phyloP scores from a whole-genome alignment of 2,888 invertebrate genomes.

The Papilio elwesi region DNA sequence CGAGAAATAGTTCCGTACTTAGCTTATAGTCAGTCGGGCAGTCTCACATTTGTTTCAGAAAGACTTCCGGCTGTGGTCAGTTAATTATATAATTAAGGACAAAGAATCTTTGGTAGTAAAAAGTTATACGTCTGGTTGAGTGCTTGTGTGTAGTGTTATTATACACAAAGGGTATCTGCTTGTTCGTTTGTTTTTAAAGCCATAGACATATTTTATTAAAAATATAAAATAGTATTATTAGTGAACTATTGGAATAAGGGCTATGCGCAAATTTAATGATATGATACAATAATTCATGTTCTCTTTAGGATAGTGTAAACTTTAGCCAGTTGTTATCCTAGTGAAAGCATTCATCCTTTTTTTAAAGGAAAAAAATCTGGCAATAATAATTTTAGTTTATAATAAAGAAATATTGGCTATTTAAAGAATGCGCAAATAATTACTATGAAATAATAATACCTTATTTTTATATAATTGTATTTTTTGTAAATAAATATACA shows the following conservation, averaged over 20 bases:
- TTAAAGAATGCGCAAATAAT: slow-evolving; percentile 42
- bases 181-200: slow-evolving; percentile 4
- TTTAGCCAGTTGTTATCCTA: slow-evolving; percentile 16
- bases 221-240: not conserved
- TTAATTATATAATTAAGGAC: slow-evolving; percentile 13
- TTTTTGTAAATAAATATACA: slow-evolving; percentile 49
- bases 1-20: slow-evolving; percentile 13
- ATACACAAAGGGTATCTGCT: slow-evolving; percentile 24
- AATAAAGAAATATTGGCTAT: slow-evolving; percentile 36
- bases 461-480: slow-evolving; percentile 42
- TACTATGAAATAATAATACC: slow-evolving; percentile 41
- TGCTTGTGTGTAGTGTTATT: slow-evolving; percentile 5
- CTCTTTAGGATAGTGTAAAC: slow-evolving; percentile 13
- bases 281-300: not conserved
- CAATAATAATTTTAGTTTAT: not conserved
- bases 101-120: not conserved
- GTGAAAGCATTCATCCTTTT: not conserved
- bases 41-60: slow-evolving; percentile 45
- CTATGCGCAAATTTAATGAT: not conserved
- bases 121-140: not conserved
- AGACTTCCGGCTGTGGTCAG: slow-evolving; percentile 31
- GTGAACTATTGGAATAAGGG: slow-evolving; percentile 6
- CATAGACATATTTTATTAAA: slow-evolving; percentile 2
- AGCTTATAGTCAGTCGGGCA: slow-evolving; percentile 30
- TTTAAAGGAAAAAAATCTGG: not conserved